phyloP scores from a whole-genome alignment of 2,113 vertebrate species.

The Lathamus discolor region DNA sequence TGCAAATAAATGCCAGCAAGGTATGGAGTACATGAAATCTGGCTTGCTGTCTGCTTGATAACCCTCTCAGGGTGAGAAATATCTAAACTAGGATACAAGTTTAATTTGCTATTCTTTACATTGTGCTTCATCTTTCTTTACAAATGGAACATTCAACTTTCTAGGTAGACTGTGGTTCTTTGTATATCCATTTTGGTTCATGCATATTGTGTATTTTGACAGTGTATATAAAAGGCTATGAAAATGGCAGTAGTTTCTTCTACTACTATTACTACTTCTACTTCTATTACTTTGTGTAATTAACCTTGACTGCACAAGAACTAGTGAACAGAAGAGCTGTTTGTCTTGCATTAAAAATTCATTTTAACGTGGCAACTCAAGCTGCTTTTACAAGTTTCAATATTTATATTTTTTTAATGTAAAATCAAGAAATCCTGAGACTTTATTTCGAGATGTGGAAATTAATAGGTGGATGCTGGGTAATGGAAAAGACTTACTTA shows the following conservation, averaged over 20 bases:
- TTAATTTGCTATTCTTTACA: background rate
- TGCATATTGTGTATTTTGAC: slow-evolving; percentile 49
- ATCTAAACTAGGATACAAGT: background rate
- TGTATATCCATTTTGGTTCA: slow-evolving; percentile 21
- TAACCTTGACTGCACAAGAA: slow-evolving; percentile 46
- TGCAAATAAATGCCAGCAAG: background rate
- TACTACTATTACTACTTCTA: no score
- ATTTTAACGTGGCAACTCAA: background rate
- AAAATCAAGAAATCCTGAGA: background rate
- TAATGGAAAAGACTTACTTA: background rate
- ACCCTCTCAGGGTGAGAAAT: background rate
- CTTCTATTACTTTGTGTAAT: slow-evolving; percentile 58
- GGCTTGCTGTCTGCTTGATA: background rate
- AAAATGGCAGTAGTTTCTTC: slow-evolving; percentile 52
- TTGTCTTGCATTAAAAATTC: slow-evolving; percentile 40
- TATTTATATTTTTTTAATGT: background rate
- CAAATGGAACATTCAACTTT: background rate
- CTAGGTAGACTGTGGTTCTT: background rate
- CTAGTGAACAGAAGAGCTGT: slow-evolving; percentile 1
- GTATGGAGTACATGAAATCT: background rate
- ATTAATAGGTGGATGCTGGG: background rate
- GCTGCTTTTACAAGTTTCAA: background rate
- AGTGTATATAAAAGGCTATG: slow-evolving; percentile 35
- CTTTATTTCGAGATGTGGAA: background rate
- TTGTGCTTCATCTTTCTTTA: background rate